Evolutionary conservation across 2,113 vertebrate species (phyloP).

Genomic region (Tyrannus savana): DNA sequence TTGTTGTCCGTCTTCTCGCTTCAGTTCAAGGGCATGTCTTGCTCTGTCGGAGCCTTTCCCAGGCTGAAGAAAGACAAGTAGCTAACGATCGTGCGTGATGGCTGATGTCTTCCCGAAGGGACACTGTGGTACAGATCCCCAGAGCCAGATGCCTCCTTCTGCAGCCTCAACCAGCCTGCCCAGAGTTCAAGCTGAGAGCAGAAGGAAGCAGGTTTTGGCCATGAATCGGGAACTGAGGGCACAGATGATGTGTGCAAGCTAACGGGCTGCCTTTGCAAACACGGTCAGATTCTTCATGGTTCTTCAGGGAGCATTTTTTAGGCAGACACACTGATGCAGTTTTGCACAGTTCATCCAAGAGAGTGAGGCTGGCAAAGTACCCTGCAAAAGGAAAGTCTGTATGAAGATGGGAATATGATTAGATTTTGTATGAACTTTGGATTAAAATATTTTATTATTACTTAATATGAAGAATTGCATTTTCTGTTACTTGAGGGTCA

Average conservation of each 20-base stretch:
- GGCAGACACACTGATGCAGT: neutral
- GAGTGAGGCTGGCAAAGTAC: neutral
- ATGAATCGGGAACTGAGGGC: neutral
- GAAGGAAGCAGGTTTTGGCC: neutral
- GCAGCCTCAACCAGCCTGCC: neutral
- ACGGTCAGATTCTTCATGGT: rapidly evolving
- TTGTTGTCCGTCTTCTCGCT: neutral
- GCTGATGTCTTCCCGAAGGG: neutral
- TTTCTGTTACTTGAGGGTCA: neutral
- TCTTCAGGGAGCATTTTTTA: neutral
- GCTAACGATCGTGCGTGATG: rapidly evolving
- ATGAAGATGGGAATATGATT: neutral
- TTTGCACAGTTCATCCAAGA: neutral
- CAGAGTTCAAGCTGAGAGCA: rapidly evolving
- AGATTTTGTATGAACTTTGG: neutral
- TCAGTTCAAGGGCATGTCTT: neutral
- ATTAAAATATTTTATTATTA: neutral
- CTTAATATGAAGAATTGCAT: neutral
- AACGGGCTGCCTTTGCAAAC: rapidly evolving
- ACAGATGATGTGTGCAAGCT: rapidly evolving
- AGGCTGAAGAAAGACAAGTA: neutral
- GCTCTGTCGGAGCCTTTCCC: neutral
- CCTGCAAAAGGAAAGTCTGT: neutral
- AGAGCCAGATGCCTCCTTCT: neutral
- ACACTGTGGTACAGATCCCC: neutral